Evolutionary conservation across 2,113 vertebrate species (phyloP).

Genomic region (Paradisaea rubra): DNA sequence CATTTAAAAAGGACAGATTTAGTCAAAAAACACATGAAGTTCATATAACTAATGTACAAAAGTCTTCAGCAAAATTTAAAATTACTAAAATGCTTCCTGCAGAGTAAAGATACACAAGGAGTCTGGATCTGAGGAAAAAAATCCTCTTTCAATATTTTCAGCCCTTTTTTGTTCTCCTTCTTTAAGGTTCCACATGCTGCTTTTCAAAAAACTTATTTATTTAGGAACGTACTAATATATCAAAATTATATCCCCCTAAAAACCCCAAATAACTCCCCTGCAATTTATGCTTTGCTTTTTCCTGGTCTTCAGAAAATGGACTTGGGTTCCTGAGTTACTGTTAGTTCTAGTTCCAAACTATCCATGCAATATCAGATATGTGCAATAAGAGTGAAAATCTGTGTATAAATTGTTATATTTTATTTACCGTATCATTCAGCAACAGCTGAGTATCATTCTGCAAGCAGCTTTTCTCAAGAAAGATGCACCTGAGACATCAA

Average conservation of each 20-base stretch:
- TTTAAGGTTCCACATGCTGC: background rate
- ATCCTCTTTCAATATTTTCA: background rate
- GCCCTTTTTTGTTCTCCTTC: background rate
- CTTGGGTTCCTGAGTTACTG: background rate
- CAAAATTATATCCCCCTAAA: background rate
- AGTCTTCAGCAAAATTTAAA: background rate
- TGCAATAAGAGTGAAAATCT: background rate
- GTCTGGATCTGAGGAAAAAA: background rate
- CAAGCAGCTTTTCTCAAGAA: background rate
- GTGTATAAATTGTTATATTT: background rate
- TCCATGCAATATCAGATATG: background rate
- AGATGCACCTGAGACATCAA: accelerated
- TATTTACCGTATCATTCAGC: background rate
- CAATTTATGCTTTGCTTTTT: background rate
- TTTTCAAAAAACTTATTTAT: background rate
- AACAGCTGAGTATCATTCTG: background rate
- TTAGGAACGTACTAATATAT: background rate
- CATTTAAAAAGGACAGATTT: background rate
- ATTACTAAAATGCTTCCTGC: background rate
- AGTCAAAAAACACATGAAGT: background rate
- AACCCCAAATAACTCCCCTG: background rate
- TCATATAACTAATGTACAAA: background rate
- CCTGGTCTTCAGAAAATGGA: background rate
- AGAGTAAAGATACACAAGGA: background rate
- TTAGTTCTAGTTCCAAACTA: background rate